phyloP scores from a whole-genome alignment of 2,888 invertebrate species.

The Oxystoma pomonae region DNA sequence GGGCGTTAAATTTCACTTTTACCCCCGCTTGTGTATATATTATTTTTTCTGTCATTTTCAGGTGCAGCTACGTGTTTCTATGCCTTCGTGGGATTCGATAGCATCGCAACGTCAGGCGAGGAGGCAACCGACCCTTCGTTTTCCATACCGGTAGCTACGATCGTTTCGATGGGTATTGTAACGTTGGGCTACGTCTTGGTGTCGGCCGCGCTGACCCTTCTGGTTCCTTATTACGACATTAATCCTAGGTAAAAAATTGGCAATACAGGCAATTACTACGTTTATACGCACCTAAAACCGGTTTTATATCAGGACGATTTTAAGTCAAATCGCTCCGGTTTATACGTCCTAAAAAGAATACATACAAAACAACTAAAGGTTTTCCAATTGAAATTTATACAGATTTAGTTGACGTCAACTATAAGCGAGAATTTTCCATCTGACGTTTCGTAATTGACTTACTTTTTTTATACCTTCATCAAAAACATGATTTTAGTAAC shows the following conservation, averaged over 20 bases:
- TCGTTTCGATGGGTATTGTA: slow-evolving; percentile 75
- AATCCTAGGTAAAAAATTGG: slow-evolving; percentile 56
- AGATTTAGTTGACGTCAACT: too few relatives aligned
- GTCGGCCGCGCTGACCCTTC: slow-evolving; percentile 74
- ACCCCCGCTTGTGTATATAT: not conserved
- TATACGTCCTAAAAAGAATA: not conserved
- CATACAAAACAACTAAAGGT: slow-evolving; percentile 80
- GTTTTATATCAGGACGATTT: too few relatives aligned
- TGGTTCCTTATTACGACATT: slow-evolving; percentile 73
- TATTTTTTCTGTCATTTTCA: not conserved
- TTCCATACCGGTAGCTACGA: slow-evolving; percentile 80
- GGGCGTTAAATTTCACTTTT: not conserved
- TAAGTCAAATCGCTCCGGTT: not conserved
- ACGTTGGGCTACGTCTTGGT: slow-evolving; percentile 78
- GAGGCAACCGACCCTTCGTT: slow-evolving; percentile 76
- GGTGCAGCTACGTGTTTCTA: slow-evolving; percentile 88
- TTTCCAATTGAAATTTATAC: too few relatives aligned
- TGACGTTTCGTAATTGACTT: too few relatives aligned
- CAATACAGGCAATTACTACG: too few relatives aligned
- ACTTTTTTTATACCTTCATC: too few relatives aligned
- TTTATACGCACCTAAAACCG: too few relatives aligned
- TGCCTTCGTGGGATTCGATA: slow-evolving; percentile 89
- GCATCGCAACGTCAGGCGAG: slow-evolving; percentile 81
- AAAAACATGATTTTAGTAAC: too few relatives aligned
- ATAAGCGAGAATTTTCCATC: too few relatives aligned